A percentile compares a stretch with the other conserved stretches of the same genome.
These are phyloP conservation scores for Platysteira castanea DNA, from an alignment of 2,113 vertebrate genomes.

Conservation along the genomic window DNA sequence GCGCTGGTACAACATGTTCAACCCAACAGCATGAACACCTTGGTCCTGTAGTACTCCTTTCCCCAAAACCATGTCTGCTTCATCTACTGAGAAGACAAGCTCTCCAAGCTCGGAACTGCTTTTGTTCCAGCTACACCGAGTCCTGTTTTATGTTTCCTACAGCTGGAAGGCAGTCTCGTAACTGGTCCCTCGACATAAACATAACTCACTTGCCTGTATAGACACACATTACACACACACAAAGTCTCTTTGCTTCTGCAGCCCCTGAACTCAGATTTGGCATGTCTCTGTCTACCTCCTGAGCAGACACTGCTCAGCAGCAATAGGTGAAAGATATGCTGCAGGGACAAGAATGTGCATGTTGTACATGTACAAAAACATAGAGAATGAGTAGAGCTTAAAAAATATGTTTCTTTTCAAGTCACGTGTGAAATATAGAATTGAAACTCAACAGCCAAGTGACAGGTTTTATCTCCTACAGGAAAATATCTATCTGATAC, in stretches of 20 bases:
- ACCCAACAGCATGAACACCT: background rate
- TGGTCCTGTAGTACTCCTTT: background rate
- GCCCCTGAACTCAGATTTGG: background rate
- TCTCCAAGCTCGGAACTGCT: background rate
- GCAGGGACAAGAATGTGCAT: background rate
- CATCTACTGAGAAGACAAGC: background rate
- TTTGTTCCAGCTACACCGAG: background rate
- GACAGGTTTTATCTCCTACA: background rate
- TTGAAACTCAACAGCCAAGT: background rate
- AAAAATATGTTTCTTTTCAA: background rate
- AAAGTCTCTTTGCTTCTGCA: background rate
- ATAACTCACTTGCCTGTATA: background rate
- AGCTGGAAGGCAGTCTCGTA: background rate
- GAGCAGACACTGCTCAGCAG: background rate
- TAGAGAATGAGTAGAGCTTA: background rate
- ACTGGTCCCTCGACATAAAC: background rate
- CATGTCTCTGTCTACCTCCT: rapidly evolving
- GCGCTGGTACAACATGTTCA: rapidly evolving
- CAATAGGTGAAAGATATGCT: background rate
- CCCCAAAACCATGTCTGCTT: background rate
- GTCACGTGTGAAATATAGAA: background rate
- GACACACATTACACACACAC: background rate
- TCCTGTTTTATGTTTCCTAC: background rate
- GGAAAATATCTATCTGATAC: background rate
- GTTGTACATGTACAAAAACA: background rate